Evolutionary conservation across 2,888 invertebrate species (phyloP).

Genomic region (Girardia tigrina): DNA sequence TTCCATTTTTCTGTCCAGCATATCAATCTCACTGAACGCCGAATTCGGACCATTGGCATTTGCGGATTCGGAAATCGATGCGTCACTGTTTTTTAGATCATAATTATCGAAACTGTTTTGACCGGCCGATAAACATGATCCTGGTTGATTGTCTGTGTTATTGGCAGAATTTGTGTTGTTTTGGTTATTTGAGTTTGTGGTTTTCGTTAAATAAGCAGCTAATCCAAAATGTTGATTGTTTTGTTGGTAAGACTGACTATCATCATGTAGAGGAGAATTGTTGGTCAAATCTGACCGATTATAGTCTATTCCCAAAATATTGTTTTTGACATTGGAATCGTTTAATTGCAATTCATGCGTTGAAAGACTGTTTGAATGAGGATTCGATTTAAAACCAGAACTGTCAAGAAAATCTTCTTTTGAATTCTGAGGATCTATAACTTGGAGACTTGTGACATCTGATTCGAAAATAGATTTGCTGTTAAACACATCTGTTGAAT

Average conservation of each 20-base stretch:
- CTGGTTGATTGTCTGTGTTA: constrained; percentile 13
- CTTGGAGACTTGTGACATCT: constrained; percentile 8
- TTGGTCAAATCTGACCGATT: neutral
- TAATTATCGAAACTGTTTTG: constrained; percentile 16
- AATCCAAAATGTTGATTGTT: constrained; percentile 20
- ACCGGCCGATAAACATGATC: neutral
- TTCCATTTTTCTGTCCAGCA: neutral
- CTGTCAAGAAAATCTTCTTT: constrained; percentile 10
- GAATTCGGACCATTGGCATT: constrained; percentile 1
- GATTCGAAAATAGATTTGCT: constrained; percentile 2
- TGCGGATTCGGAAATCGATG: neutral
- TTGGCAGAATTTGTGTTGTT: neutral
- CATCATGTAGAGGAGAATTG: neutral
- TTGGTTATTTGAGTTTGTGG: neutral
- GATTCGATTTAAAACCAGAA: constrained; percentile 20
- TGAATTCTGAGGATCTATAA: neutral
- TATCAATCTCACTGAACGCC: neutral
- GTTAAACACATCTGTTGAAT: neutral
- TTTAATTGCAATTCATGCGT: neutral
- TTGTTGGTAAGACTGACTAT: constrained; percentile 8
- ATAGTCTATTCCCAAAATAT: constrained; percentile 20
- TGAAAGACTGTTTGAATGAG: constrained; percentile 14
- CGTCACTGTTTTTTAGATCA: constrained; percentile 3
- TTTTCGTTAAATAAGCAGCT: neutral
- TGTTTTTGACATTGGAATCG: constrained; percentile 11